Evolutionary conservation across 2,888 invertebrate species (phyloP), one percentile per base, ranked within the genome.

Genomic region (Oligia fasciuncula): DNA sequence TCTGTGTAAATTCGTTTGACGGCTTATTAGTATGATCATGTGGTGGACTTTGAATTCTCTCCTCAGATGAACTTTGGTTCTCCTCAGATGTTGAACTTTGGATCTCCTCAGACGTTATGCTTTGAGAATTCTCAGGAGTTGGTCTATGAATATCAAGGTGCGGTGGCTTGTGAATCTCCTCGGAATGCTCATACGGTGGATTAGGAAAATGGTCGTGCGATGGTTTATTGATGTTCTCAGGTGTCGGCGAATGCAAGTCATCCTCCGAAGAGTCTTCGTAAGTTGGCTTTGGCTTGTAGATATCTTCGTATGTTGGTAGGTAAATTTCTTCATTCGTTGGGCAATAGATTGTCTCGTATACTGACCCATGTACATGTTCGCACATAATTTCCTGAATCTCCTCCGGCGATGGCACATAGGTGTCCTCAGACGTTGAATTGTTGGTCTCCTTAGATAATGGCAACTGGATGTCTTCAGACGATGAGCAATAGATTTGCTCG

Each of bases 261-360:
- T 43, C 43, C n/a, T 49, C n/a, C 19, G 2, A 40, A 17, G 23
- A 40, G 4, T 76, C 76, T 43, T 63, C 63, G 29, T 76, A 8
- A 63, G 51, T 8, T 43, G 76, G 76, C 63, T 77, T 43, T 43
- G 76, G 76, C 76, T 77, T 43, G 65, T 77, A 77, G 35, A 77
- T 35, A 13, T 77, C 65, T 77, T 77, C 77, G 54, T 77, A 77
- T 46, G 77, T 35, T n/a, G 65, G 65, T 46, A 77, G 1, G n/a
- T 35, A 29, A 29, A 29, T 29, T 29, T 29, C 35, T 4, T 43
- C 23, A 54, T 23, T 51, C 3, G 8, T 3, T 63, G 69, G 13
- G 1, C 69, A 79, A 49, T 73, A 73, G 9, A 69, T 46, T 23
- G 43, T 17, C 17, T 68, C 69, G n/a, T 54, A 54, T 17, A n/a